Evolutionary conservation across 2,113 vertebrate species (phyloP).

Genomic region (Ailuropoda melanoleuca): DNA sequence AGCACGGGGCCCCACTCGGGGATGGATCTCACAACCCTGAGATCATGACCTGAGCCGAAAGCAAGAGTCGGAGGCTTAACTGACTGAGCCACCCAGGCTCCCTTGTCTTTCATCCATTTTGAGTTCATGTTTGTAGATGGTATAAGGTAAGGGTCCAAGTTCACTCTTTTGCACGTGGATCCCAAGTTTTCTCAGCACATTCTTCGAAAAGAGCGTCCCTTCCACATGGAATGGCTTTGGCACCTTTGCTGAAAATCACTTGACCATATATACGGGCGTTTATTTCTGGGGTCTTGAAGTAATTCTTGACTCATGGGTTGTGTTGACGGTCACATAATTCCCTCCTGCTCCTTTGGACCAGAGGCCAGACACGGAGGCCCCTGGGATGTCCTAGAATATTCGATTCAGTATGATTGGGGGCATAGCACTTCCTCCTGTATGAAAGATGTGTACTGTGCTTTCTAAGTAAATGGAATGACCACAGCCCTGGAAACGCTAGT

Average conservation of each 20-base stretch:
- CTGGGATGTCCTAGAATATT: background rate
- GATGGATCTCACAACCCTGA: background rate
- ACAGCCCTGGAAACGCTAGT: background rate
- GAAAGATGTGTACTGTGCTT: background rate
- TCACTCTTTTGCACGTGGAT: background rate
- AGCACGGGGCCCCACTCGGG: background rate
- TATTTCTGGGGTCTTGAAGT: background rate
- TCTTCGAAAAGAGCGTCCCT: background rate
- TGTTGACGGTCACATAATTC: background rate
- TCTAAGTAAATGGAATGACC: background rate
- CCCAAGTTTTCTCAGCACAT: background rate
- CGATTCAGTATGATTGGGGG: background rate
- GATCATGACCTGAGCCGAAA: background rate
- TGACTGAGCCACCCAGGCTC: background rate
- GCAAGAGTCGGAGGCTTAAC: background rate
- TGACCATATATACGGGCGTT: background rate
- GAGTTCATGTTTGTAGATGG: background rate
- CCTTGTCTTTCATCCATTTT: conserved; percentile 5
- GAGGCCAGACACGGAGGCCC: background rate
- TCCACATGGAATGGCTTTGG: background rate
- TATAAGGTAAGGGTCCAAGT: background rate
- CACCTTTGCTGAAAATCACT: background rate
- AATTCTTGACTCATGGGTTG: background rate
- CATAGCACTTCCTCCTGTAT: background rate
- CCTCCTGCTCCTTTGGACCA: background rate